Base-by-base conservation (phyloP, 2,888 invertebrate species). In the Volucella inflata region DNA sequence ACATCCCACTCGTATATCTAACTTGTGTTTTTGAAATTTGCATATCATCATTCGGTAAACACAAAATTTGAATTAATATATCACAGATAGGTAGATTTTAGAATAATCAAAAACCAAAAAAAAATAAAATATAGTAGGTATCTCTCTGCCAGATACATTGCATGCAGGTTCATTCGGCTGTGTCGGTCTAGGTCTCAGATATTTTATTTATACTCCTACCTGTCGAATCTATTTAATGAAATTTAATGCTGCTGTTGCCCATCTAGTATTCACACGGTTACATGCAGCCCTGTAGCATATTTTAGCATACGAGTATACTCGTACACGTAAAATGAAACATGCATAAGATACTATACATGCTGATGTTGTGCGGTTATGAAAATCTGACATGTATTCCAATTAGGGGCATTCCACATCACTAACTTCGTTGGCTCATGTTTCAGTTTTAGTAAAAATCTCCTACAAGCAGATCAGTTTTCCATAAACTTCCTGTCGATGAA, bases 321-420 rank as follows among this genome's bases (percentile, higher is more conserved):
- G n/a, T n/a, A n/a, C n/a, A n/a, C n/a, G n/a, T n/a, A n/a, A n/a
- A n/a, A n/a, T n/a, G n/a, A n/a, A n/a, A n/a, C n/a, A n/a, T n/a
- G n/a, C n/a, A n/a, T n/a, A n/a, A n/a, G n/a, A n/a, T n/a, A n/a
- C n/a, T n/a, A n/a, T n/a, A 48, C 30, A 11, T 36, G n/a, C 12
- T 17, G 21, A 17, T 42, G 42, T 50, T 12, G 42, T 59, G 57
- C 38, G 65, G 65, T 65, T 67, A 67, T 53, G 53, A 67, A 53
- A 21, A 67, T 67, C 53, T 67, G 67, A 67, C 67, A 42, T 44
- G 44, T 42, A 67, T 67, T 12, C 67, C 67, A 67, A 67, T 67
- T 67, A 67, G 44, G 53, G 14, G 30, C 30, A 21, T 53, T 51
- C 42, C 53, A n/a, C 42, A 51, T 53, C 42, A 53, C 14, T 30